These are phyloP conservation scores for Miltochrista miniata DNA, from an alignment of 2,888 invertebrate genomes.

Conservation along the genomic window DNA sequence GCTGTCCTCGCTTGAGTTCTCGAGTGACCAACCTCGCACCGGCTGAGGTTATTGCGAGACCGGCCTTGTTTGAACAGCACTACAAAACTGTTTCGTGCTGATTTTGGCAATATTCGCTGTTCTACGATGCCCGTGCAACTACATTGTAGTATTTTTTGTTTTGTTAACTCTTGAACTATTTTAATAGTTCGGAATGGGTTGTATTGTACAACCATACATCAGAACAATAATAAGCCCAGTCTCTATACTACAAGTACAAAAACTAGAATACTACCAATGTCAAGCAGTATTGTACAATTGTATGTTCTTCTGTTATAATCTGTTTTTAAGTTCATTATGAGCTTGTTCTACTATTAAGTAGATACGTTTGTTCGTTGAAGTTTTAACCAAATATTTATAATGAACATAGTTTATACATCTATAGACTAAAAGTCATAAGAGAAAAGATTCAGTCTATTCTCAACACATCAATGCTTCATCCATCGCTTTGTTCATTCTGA, in stretches of 20 bases:
- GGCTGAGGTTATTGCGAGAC: slow-evolving; percentile 63
- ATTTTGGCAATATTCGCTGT: slow-evolving; percentile 68
- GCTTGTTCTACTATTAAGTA: no score
- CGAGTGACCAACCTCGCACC: slow-evolving; percentile 60
- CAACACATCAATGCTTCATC: slow-evolving; percentile 52
- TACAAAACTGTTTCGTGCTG: slow-evolving; percentile 63
- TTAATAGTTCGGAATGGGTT: not conserved
- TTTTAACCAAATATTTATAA: no score
- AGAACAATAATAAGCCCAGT: no score
- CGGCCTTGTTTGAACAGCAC: slow-evolving; percentile 71
- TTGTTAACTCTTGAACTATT: slow-evolving; percentile 20
- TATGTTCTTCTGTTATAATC: no score
- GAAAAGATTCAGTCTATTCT: slow-evolving; percentile 51
- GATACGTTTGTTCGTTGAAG: no score
- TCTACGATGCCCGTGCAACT: slow-evolving; percentile 20
- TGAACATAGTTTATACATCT: no score
- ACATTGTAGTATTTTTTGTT: slow-evolving; percentile 22
- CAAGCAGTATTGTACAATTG: no score
- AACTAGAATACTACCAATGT: no score
- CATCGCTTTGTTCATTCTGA: slow-evolving; percentile 66
- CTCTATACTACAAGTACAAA: no score
- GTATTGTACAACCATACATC: no score
- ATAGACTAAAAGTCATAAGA: no score
- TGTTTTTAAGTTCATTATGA: no score
- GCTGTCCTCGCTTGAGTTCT: slow-evolving; percentile 60